Evolutionary conservation across 2,797 vertebrate species (phyloP).

Genomic region (Gymnocypris eckloni): DNA sequence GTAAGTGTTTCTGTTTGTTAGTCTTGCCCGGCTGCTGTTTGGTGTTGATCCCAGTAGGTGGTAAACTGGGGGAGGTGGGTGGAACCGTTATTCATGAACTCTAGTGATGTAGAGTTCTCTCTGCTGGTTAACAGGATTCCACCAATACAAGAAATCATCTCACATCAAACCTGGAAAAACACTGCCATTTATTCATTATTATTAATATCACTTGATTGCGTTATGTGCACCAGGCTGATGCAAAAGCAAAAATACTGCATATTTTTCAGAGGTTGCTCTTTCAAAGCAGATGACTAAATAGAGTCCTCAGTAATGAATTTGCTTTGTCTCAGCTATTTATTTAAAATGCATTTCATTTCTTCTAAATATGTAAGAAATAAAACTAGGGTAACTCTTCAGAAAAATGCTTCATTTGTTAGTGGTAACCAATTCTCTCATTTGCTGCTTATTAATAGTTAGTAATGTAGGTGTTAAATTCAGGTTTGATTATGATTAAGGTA

Average conservation of each 20-base stretch:
- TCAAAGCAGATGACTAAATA: not conserved
- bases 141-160: slow-evolving; percentile 5
- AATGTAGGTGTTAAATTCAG: not conserved
- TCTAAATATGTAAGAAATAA: not conserved
- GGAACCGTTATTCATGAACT: slow-evolving; percentile 35
- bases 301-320: not conserved
- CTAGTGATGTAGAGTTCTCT: slow-evolving; percentile 25
- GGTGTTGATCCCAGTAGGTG: slow-evolving; percentile 50
- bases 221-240: not conserved
- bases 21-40: slow-evolving; percentile 44
- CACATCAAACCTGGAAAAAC: not conserved
- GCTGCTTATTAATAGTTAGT: not conserved
- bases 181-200: not conserved
- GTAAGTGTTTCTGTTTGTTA: slow-evolving; percentile 42
- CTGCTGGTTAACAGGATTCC: slow-evolving; percentile 16
- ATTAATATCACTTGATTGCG: not conserved
- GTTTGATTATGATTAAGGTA: not conserved
- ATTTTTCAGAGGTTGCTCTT: not conserved
- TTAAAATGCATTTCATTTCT: not conserved
- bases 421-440: not conserved
- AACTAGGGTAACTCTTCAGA: not conserved
- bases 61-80: slow-evolving; percentile 47
- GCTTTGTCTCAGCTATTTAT: not conserved
- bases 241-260: not conserved
- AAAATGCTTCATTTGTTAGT: not conserved